Evolutionary conservation across 2,888 invertebrate species (phyloP).

Genomic region (Lottia scabra): DNA sequence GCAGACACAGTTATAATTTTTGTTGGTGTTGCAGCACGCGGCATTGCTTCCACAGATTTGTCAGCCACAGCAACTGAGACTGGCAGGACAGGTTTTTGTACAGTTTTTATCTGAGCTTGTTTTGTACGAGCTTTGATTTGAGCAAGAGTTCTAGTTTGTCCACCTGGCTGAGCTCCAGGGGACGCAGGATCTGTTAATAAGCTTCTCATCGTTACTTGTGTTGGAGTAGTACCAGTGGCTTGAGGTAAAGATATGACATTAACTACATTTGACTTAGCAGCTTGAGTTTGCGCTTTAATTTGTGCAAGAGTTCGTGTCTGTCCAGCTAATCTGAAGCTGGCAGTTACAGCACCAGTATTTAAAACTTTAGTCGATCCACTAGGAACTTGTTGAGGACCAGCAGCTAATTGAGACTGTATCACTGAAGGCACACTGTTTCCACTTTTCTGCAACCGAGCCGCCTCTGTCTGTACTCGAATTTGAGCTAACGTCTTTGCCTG

Average conservation of each 20-base stretch:
- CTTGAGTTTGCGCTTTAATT: conserved; percentile 64
- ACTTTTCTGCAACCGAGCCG: conserved; percentile 43
- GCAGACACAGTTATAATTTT: not conserved
- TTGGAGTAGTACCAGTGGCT: conserved; percentile 13
- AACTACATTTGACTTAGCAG: conserved; percentile 11
- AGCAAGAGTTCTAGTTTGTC: conserved; percentile 59
- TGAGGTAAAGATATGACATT: conserved; percentile 17
- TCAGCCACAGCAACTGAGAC: not conserved
- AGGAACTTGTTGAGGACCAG: conserved; percentile 11
- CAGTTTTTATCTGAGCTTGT: conserved; percentile 13
- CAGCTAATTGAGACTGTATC: conserved; percentile 10
- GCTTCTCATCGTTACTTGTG: conserved; percentile 22
- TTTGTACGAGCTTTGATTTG: conserved; percentile 57
- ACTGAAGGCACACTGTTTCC: conserved; percentile 23
- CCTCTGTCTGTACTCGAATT: conserved; percentile 56
- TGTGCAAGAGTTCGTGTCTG: conserved; percentile 64
- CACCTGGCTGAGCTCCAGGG: conserved; percentile 7
- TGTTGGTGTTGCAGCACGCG: not conserved
- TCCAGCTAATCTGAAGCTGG: not conserved
- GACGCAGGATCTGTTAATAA: not conserved
- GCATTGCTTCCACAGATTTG: not conserved
- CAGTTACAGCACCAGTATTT: not conserved
- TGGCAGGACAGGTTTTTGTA: not conserved
- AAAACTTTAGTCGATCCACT: not conserved
- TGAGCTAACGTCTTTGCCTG: conserved; percentile 54